Evolutionary conservation across 2,797 vertebrate species (phyloP), one percentile per base, ranked within the genome.

Genomic region (Danio jaintianensis): DNA sequence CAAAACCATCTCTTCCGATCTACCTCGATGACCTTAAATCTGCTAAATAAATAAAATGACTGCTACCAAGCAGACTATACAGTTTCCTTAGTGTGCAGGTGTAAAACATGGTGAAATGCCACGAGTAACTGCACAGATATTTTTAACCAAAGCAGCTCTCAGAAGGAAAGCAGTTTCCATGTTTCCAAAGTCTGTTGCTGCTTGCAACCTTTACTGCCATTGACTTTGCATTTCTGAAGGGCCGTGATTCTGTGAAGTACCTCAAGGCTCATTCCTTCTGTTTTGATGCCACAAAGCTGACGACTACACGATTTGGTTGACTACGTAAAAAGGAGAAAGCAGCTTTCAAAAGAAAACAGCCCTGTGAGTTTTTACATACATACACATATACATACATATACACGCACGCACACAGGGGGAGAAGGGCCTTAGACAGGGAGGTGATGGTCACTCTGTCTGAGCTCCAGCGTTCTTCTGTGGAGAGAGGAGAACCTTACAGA

Each of bases 241-340:
- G 38, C 36, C 0, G 38, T 22, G 69, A 43, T 56, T 64, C 48
- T 43, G 12, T 22, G 18, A 38, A 43, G 18, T 4, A 5, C 50
- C 50, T 7, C 61, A 43, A 22, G 50, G 47, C 40, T 56, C 38
- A 36, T 68, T 4, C 7, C 63, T 29, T 38, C 47, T 58, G 52
- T 67, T 48, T 67, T 63, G 53, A 73, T 48, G 15, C n/a, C 50
- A 45, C 56, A 82, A 72, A 72, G 40, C 80, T 64, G 47, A 67
- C 77, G 50, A 50, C 50, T 48, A 36, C 13, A 45, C 48, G 2
- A 38, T 48, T 71, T 71, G 52, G 75, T 67, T 78, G 59, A 66
- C 18, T 56, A 36, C 56, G 38, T 45, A 16, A 77, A 67, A 76
- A 64, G 38, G 22, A 42, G 48, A 64, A 75, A 22, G 50, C 64